Evolutionary conservation across 2,888 invertebrate species (phyloP).

Genomic region (Tanytarsus gracilentus): DNA sequence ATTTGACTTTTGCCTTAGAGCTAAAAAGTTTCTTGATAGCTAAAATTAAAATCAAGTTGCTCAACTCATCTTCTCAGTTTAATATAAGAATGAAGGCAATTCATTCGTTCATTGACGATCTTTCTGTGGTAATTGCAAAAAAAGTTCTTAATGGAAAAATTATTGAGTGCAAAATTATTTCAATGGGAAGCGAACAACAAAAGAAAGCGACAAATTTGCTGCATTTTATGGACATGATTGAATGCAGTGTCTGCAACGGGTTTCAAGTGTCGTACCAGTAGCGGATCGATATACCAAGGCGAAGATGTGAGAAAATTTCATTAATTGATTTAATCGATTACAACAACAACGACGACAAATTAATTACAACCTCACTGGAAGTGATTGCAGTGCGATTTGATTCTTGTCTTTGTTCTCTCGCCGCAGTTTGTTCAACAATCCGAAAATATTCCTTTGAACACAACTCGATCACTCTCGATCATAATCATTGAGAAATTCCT

Average conservation of each 20-base stretch:
- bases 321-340: constrained; percentile 26
- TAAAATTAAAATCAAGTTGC: too few relatives aligned
- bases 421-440: not conserved
- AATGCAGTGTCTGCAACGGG: constrained; percentile 17
- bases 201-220: constrained; percentile 27
- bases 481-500: not conserved
- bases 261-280: not conserved
- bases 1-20: too few relatives aligned
- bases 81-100: too few relatives aligned
- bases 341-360: constrained; percentile 4
- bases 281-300: too few relatives aligned
- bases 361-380: constrained; percentile 2
- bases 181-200: constrained; percentile 10
- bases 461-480: not conserved
- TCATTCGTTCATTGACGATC: not conserved
- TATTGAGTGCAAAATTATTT: not conserved
- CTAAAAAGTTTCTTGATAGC: too few relatives aligned
- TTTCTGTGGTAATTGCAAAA: not conserved
- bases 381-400: constrained; percentile 9
- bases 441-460: not conserved
- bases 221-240: constrained; percentile 21
- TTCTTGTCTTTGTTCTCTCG: constrained; percentile 10
- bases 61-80: too few relatives aligned
- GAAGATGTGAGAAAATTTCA: constrained; percentile 17
- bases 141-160: constrained; percentile 5